These are phyloP conservation scores for Scaptomyza graminum DNA, from an alignment of 1,140 invertebrate species.

Conservation along the genomic window DNA sequence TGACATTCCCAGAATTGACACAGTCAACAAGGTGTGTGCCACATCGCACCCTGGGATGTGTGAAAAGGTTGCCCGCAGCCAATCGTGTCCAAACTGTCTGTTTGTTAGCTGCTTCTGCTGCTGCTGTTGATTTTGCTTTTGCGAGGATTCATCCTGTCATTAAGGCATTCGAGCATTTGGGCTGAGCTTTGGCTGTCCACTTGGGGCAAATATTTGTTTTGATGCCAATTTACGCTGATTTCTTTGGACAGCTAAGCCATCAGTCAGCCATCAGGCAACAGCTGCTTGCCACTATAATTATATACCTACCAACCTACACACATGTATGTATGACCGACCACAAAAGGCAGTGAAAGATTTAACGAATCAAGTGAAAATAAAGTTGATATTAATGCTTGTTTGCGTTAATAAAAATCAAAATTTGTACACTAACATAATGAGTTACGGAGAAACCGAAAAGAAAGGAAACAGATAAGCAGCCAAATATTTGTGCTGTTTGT, in stretches of 20 bases:
- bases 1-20: constrained; percentile 72
- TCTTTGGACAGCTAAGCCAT: constrained; percentile 64
- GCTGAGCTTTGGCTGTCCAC: constrained; percentile 61
- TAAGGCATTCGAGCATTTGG: constrained; percentile 48
- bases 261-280: constrained; percentile 41
- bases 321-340: not conserved
- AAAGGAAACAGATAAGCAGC: constrained; percentile 5
- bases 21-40: constrained; percentile 66
- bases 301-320: constrained; percentile 3
- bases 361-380: constrained; percentile 58
- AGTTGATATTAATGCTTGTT: constrained; percentile 79
- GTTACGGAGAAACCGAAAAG: constrained; percentile 26
- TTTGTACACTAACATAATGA: constrained; percentile 32
- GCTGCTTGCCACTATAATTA: constrained; percentile 68
- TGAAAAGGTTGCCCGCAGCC: constrained; percentile 59
- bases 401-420: constrained; percentile 71
- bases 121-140: constrained; percentile 5
- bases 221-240: constrained; percentile 79
- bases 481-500: not conserved
- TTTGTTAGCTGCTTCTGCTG: not conserved
- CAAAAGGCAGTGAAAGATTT: not conserved
- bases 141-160: constrained; percentile 68
- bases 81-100: constrained; percentile 12
- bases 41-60: constrained; percentile 69
- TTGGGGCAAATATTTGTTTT: constrained; percentile 80